Percentiles rank a stretch among this genome's conserved stretches.
Conservation (phyloP, 1,140 invertebrate genomes). For the Macrobrachium rosenbergii region DNA sequence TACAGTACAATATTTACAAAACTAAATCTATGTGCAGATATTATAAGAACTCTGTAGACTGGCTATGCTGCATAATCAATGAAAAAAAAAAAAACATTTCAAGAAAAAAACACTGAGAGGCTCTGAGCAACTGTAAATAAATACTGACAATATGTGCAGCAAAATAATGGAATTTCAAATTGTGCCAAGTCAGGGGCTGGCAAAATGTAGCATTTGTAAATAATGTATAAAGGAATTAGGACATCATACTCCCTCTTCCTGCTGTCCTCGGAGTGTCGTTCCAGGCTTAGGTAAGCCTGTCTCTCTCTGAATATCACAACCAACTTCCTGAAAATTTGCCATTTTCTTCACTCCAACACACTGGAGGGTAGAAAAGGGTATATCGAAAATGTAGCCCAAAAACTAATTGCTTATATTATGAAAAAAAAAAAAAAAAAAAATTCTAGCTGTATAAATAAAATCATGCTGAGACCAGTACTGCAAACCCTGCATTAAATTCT, state of each 20-base stretch:
- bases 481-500: not conserved
- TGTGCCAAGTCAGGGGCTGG: slow-evolving; percentile 52
- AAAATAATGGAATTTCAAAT: slow-evolving; percentile 50
- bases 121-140: slow-evolving; percentile 48
- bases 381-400: not conserved
- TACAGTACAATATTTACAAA: slow-evolving; percentile 35
- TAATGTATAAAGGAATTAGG: slow-evolving; percentile 40
- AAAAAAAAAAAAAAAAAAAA: not conserved
- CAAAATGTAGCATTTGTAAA: slow-evolving; percentile 58
- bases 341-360: slow-evolving; percentile 51
- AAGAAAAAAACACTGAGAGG: slow-evolving; percentile 41
- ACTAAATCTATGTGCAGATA: slow-evolving; percentile 55
- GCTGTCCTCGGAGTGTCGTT: slow-evolving; percentile 39
- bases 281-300: slow-evolving; percentile 53
- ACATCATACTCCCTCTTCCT: slow-evolving; percentile 54
- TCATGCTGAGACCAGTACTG: not conserved
- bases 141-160: slow-evolving; percentile 50
- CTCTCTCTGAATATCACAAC: slow-evolving; percentile 55
- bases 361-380: slow-evolving; percentile 1
- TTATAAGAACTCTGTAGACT: slow-evolving; percentile 37
- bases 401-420: too few species aligned
- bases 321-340: slow-evolving; percentile 62
- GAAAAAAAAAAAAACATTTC: slow-evolving; percentile 30
- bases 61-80: slow-evolving; percentile 50
- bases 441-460: not conserved